phyloP scores from a whole-genome alignment of 1,140 invertebrate species.

The Sycophila sp. region DNA sequence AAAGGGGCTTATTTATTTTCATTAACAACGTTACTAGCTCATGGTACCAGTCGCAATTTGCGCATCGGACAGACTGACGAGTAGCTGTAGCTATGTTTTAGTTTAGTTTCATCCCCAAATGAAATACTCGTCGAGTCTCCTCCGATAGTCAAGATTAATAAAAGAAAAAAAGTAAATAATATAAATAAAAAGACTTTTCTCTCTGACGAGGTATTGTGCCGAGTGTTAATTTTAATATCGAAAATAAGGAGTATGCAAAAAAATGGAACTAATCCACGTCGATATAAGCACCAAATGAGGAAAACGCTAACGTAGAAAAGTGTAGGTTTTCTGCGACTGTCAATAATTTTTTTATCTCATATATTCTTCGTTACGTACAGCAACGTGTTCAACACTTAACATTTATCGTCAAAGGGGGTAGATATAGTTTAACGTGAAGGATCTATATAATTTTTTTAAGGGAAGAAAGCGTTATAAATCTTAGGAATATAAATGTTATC shows the following conservation, averaged over 20 bases:
- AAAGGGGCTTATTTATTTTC: slow-evolving; percentile 51
- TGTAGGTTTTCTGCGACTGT: slow-evolving; percentile 23
- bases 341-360: slow-evolving; percentile 9
- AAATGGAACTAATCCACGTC: slow-evolving; percentile 18
- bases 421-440: slow-evolving; percentile 16
- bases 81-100: slow-evolving; percentile 10
- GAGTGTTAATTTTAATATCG: slow-evolving; percentile 32
- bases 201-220: slow-evolving; percentile 30
- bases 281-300: slow-evolving; percentile 20
- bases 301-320: slow-evolving; percentile 15
- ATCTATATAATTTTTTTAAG: slow-evolving; percentile 12
- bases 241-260: background rate
- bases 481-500: slow-evolving; percentile 2
- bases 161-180: slow-evolving; percentile 25
- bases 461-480: background rate
- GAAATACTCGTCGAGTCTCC: slow-evolving; percentile 21
- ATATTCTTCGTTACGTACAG: slow-evolving; percentile 18
- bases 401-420: slow-evolving; percentile 18
- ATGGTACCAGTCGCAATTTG: slow-evolving; percentile 26
- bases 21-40: slow-evolving; percentile 41
- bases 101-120: background rate
- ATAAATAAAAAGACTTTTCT: slow-evolving; percentile 20
- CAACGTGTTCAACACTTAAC: slow-evolving; percentile 21
- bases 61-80: background rate
- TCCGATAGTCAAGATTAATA: slow-evolving; percentile 32